Conservation (phyloP, 2,888 invertebrate genomes). For the Ichneumoninae sp. region DNA sequence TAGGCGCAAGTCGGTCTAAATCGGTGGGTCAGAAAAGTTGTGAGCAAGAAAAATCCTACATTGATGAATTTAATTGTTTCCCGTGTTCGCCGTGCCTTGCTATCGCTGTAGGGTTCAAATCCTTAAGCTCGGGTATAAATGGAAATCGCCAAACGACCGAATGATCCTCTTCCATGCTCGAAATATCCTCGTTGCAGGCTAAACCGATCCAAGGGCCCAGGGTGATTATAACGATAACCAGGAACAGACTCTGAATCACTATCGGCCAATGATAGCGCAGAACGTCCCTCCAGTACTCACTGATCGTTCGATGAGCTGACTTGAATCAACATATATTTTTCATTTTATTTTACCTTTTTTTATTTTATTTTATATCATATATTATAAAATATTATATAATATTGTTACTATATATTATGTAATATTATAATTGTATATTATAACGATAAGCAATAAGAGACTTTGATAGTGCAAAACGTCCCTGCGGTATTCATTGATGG, state of each 20-base stretch:
- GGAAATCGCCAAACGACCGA: conserved; percentile 61
- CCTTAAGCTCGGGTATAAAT: conserved; percentile 48
- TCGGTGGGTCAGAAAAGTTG: neutral
- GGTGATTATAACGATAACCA: conserved; percentile 67
- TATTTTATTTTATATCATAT: neutral
- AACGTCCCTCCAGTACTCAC: conserved; percentile 70
- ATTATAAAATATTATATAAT: no score
- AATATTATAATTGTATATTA: no score
- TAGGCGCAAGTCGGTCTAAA: conserved; percentile 49
- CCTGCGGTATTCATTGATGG: no score
- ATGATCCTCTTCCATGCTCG: conserved; percentile 48
- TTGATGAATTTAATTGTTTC: neutral
- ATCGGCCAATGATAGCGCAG: conserved; percentile 70
- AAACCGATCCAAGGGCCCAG: conserved; percentile 68
- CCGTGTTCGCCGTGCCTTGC: conserved; percentile 27
- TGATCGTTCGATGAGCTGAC: conserved; percentile 64
- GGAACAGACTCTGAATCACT: conserved; percentile 67
- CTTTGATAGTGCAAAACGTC: no score
- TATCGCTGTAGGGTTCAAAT: conserved; percentile 42
- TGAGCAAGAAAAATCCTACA: neutral
- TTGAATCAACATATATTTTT: conserved; percentile 9
- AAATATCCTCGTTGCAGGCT: conserved; percentile 60
- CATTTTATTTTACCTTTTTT: neutral
- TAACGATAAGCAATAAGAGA: no score
- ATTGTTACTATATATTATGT: no score